phyloP scores from a whole-genome alignment of 2,113 vertebrate species.

The Muntiacus reevesi region DNA sequence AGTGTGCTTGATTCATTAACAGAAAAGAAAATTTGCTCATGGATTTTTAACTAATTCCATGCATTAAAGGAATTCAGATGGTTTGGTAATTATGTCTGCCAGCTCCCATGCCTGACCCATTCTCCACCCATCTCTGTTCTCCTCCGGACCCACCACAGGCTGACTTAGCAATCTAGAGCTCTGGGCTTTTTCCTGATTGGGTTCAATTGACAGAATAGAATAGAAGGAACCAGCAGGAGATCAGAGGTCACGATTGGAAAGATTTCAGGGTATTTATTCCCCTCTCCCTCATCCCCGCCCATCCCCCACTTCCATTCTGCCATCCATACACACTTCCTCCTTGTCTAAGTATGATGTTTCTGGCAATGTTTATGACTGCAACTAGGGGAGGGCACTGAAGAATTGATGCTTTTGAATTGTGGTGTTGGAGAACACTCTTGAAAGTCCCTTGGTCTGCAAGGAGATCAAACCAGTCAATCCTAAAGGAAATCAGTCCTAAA shows the following conservation, averaged over 20 bases:
- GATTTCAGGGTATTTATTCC: background rate
- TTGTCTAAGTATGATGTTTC: background rate
- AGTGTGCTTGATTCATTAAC: background rate
- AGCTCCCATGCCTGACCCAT: background rate
- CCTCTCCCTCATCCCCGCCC: too few relatives aligned
- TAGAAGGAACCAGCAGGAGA: background rate
- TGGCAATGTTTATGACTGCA: background rate
- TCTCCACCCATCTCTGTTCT: background rate
- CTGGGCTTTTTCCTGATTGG: background rate
- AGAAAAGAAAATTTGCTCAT: background rate
- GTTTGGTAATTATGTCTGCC: background rate
- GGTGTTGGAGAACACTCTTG: background rate
- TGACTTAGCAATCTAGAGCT: background rate
- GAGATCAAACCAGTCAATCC: background rate
- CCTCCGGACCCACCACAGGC: background rate
- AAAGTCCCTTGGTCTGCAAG: background rate
- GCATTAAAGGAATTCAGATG: background rate
- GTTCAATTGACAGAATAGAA: background rate
- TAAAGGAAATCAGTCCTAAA: background rate
- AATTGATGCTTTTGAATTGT: background rate
- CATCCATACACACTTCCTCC: background rate
- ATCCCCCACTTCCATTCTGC: background rate
- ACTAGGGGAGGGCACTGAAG: accelerated
- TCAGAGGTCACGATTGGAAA: background rate
- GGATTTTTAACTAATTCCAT: background rate